These are phyloP conservation scores for Balaenoptera acutorostrata DNA, from an alignment of 2,113 vertebrate species.

Conservation along the genomic window DNA sequence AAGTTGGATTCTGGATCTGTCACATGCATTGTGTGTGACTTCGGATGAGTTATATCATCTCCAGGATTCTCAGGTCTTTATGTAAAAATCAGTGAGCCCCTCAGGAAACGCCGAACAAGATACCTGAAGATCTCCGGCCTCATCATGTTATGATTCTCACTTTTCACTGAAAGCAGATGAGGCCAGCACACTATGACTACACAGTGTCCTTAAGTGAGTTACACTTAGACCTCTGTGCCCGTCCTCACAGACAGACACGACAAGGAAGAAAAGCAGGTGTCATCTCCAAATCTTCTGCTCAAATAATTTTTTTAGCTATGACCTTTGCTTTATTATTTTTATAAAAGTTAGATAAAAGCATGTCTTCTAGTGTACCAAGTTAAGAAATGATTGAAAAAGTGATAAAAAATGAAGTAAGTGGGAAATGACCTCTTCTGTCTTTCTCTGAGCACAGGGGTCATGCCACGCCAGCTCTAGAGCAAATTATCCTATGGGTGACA, in stretches of 20 bases:
- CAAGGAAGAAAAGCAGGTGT: not conserved
- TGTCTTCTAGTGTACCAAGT: not conserved
- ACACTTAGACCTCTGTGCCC: not conserved
- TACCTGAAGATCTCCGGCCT: not conserved
- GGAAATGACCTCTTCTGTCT: not conserved
- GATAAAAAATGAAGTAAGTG: not conserved
- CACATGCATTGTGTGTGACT: not conserved
- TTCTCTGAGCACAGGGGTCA: not conserved
- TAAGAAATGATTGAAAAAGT: not conserved
- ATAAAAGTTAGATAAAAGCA: not conserved
- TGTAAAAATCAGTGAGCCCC: not conserved
- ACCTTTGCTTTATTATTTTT: not conserved
- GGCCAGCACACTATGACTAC: not conserved
- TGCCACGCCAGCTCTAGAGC: fast-evolving
- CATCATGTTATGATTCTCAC: too few species aligned
- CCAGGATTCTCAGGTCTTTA: not conserved
- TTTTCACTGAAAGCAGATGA: not conserved
- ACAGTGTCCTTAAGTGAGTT: fast-evolving
- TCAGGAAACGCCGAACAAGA: fast-evolving
- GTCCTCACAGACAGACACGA: not conserved
- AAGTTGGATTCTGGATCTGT: not conserved
- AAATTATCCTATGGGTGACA: not conserved
- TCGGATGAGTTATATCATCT: not conserved
- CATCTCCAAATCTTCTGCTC: not conserved
- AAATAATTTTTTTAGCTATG: not conserved